A percentile compares a stretch with the other conserved stretches of the same genome.
phyloP scores from a whole-genome alignment of 1,140 invertebrate species.

The Panagrolaimus sp. region DNA sequence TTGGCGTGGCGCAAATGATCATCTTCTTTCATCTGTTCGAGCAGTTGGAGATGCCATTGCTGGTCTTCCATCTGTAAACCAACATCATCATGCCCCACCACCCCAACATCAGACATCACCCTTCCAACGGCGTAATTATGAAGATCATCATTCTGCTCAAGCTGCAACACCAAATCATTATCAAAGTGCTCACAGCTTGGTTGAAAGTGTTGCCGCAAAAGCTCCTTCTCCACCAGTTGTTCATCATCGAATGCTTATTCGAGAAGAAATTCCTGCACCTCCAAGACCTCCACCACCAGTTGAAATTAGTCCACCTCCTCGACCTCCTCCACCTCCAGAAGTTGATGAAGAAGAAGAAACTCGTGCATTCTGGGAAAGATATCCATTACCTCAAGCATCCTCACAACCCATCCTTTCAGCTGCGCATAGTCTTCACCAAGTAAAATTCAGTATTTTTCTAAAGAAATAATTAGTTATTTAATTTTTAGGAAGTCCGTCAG shows the following conservation, averaged over 20 bases:
- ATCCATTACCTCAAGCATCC: conserved; percentile 51
- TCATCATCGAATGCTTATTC: conserved; percentile 54
- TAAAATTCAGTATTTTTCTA: conserved; percentile 3
- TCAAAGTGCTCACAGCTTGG: conserved; percentile 20
- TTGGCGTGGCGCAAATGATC: conserved; percentile 82
- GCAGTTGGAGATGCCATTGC: conserved; percentile 73
- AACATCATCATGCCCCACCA: conserved; percentile 42
- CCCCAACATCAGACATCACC: conserved; percentile 61
- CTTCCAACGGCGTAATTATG: conserved; percentile 54
- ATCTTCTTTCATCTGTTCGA: conserved; percentile 74
- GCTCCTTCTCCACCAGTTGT: conserved; percentile 55
- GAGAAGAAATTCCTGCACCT: conserved; percentile 66
- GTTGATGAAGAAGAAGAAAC: conserved; percentile 92
- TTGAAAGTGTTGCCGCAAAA: conserved; percentile 41
- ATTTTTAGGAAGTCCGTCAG: conserved; percentile 88
- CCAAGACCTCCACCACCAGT: conserved; percentile 77
- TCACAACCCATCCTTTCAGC: conserved; percentile 70
- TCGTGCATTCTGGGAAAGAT: conserved; percentile 58
- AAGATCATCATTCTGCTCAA: conserved; percentile 21
- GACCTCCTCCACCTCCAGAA: conserved; percentile 66
- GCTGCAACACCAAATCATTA: conserved; percentile 26
- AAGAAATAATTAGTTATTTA: conserved; percentile 9
- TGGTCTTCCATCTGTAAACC: conserved; percentile 59
- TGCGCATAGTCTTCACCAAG: conserved; percentile 76
- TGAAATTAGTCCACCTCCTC: conserved; percentile 72